Evolutionary conservation across 2,797 vertebrate genomes (phyloP), one percentile per base, ranked within the genome.

Genomic region (Vipera ursinii): DNA sequence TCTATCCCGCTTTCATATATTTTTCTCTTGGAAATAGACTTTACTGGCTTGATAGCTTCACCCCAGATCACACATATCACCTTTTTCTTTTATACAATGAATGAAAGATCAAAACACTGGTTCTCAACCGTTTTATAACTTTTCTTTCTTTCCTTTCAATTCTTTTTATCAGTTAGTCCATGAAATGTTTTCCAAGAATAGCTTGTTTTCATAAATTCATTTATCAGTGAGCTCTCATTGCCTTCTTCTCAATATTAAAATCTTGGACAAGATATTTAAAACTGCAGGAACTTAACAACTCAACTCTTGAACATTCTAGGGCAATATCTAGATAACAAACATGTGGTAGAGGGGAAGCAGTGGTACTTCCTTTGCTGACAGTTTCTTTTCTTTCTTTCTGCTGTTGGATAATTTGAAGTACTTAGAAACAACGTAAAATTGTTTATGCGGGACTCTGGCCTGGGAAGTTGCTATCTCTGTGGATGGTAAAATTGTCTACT

Each of bases 181-280:
- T 86, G 0, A 78, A 94, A 24, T 63, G 15, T 17, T 92, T 60
- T 73, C 60, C 20, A 93, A n/a, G 6, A 91, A 94, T 26, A 13
- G 14, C 15, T 89, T 3, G 32, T 92, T 92, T 92, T 91, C 56
- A 93, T 92, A 92, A 86, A 90, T 73, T 82, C 88, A 48, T 56
- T 1, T 26, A 90, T 55, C 57, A 89, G 63, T 86, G 24, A 32
- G 51, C 87, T 57, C 0, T 88, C 89, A 91, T 61, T 89, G 22
- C 26, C 28, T 93, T 90, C 57, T n/a, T 9, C 48, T 63, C 69
- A 26, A 63, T 89, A 20, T 93, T 57, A 90, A 89, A 92, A 90
- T 17, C 0, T 2, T 32, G 17, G 28, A 57, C 22, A 91, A 73
- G 55, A 60, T 56, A 91, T 92, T 89, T 82, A 48, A 53, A 0